A percentile compares a stretch with the other conserved stretches of the same genome.
These are phyloP conservation scores for Ladona fulva DNA, from an alignment of 1,140 invertebrate genomes.

Conservation along the genomic window DNA sequence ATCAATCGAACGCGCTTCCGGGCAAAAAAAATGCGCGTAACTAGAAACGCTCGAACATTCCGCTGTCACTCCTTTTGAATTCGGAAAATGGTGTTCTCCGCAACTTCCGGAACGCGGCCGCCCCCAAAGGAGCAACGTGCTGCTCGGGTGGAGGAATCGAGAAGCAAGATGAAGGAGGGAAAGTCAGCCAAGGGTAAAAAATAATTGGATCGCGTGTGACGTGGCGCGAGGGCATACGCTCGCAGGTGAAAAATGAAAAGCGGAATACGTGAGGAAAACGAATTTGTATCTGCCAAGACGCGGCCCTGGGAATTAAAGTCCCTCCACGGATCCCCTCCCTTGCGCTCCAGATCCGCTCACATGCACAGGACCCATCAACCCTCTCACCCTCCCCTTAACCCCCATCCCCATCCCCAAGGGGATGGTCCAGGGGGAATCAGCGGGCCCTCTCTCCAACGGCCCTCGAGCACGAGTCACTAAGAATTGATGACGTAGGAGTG, in stretches of 20 bases:
- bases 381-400: background rate
- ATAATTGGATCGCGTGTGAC: constrained; percentile 8
- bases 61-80: background rate
- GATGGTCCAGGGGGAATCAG: background rate
- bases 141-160: background rate
- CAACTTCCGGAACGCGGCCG: background rate
- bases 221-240: background rate
- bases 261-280: constrained; percentile 7
- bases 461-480: background rate
- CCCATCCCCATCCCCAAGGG: background rate
- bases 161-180: background rate
- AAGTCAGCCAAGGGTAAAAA: constrained; percentile 5
- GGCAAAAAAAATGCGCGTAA: too few relatives aligned
- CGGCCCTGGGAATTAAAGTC: background rate
- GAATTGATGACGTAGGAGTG: constrained; percentile 1
- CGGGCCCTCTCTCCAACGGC: background rate
- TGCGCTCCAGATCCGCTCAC: background rate
- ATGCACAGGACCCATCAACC: background rate
- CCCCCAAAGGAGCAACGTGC: background rate
- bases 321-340: background rate
- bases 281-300: constrained; percentile 9
- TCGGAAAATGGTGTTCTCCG: background rate
- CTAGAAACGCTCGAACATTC: background rate
- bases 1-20: too few relatives aligned
- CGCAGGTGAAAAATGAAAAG: constrained; percentile 9